Evolutionary conservation across 1,140 invertebrate species (phyloP).

Genomic region (Papilio helenus): DNA sequence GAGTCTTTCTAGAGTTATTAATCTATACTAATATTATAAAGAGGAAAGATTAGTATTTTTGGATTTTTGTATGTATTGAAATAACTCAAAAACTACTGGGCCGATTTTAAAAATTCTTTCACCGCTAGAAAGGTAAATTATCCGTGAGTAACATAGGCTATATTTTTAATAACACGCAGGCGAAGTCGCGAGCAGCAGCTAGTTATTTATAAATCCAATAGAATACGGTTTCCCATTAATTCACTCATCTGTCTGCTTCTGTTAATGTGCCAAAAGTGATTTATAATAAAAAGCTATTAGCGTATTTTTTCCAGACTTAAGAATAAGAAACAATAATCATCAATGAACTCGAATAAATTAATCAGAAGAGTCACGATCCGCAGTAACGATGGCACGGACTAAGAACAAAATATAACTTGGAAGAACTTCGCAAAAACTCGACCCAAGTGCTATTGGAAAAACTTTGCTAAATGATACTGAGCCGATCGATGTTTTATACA

Average conservation of each 20-base stretch:
- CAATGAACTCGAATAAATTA: slow-evolving; percentile 63
- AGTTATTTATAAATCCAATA: too few species aligned
- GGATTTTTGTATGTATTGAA: too few species aligned
- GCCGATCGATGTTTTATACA: slow-evolving; percentile 55
- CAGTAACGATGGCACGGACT: slow-evolving; percentile 69
- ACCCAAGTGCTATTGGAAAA: slow-evolving; percentile 51
- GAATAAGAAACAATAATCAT: slow-evolving; percentile 48
- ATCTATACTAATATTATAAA: too few species aligned
- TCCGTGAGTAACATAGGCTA: too few species aligned
- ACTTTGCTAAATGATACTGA: slow-evolving; percentile 64
- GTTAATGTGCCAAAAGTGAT: not conserved
- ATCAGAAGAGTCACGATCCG: slow-evolving; percentile 70
- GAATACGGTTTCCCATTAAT: not conserved
- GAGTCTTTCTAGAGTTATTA: too few species aligned
- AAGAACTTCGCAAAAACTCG: slow-evolving; percentile 55
- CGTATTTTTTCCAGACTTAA: slow-evolving; percentile 4
- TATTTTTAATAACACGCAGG: too few species aligned
- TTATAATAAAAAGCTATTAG: slow-evolving; percentile 15
- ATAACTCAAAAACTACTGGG: too few species aligned
- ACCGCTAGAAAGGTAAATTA: too few species aligned
- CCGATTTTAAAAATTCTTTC: too few species aligned
- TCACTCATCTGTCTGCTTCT: not conserved
- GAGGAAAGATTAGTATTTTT: too few species aligned
- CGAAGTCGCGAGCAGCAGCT: too few species aligned
- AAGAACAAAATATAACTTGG: slow-evolving; percentile 61